Base-by-base conservation (phyloP, 2,113 vertebrate species). In the Perca flavescens region DNA sequence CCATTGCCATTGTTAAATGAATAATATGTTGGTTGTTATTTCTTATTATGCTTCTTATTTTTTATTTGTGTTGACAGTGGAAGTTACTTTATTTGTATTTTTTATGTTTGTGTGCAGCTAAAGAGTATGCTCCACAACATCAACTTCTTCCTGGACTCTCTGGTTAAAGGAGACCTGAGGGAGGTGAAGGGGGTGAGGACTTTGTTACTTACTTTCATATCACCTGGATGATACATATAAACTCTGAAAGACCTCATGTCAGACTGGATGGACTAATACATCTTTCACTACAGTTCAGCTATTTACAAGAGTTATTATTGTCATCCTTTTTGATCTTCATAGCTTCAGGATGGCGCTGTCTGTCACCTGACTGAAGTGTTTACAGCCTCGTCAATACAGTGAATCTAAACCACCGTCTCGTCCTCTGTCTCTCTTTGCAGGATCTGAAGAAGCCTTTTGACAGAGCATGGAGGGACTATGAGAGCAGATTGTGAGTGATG, bases 81-180 rank as follows among this genome's bases (percentile, higher is more conserved):
- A 22, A 50, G 3, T 50, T 40, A 28, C 15, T 60, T 50, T 34
- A 34, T 47, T 19, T 73, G 52, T 86, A 0, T 75, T 0, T 74
- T 1, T 76, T 80, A 6, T 77, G 22, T 85, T 31, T 78, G 36
- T 80, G 22, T 78, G 49, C 52, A 93, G 92, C 66, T 93, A 12
- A 93, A 93, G 83, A 93, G 92, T 80, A 91, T 93, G 90, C 90
- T 93, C 13, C 91, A 92, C 87, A 93, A 93, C 83, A 88, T 93
- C 77, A 92, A 93, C 89, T 93, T 93, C 86, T 93, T 93, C 87
- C 75, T 93, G 87, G 92, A 93, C 65, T 91, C 92, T 16, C 63
- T 93, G 83, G 91, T 92, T 22, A 93, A 93, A 91, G 92, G 92
- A 72, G 92, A 93, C 86, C 91, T 93, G 83, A 65, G 91, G 77